Evolutionary conservation across 2,797 vertebrate species (phyloP).

Genomic region (Notamacropus eugenii): DNA sequence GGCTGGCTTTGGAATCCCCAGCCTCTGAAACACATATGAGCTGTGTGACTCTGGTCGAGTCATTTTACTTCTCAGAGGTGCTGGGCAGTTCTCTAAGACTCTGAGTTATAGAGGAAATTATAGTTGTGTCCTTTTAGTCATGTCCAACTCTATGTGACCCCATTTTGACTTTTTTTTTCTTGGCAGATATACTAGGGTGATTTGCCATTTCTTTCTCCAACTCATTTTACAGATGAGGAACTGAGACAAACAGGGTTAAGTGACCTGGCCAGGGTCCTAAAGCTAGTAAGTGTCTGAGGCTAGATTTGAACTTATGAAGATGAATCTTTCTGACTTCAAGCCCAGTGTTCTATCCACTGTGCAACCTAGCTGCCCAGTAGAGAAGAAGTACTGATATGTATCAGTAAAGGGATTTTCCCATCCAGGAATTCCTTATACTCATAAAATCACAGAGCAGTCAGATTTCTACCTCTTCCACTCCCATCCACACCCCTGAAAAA

Average conservation of each 20-base stretch:
- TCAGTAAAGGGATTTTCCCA: neutral
- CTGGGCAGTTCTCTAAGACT: neutral
- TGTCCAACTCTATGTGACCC: neutral
- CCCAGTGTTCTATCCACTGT: neutral
- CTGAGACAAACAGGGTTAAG: neutral
- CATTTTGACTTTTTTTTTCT: too few relatives aligned
- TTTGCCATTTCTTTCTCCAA: neutral
- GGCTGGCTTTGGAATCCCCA: neutral
- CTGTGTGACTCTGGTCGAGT: neutral
- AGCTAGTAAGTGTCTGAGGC: neutral
- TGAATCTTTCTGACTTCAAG: neutral
- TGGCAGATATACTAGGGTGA: too few relatives aligned
- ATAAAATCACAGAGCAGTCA: neutral
- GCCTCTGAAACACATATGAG: neutral
- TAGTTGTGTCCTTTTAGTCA: neutral
- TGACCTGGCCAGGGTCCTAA: neutral
- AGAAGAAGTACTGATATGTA: neutral
- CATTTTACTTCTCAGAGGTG: neutral
- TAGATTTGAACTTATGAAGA: neutral
- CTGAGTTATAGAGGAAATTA: neutral
- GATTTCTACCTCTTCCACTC: neutral
- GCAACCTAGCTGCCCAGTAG: neutral
- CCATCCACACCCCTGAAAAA: neutral
- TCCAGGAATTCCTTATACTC: neutral
- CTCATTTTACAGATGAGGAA: neutral